Evolutionary conservation across 2,888 invertebrate genomes (phyloP), one percentile per base, ranked within the genome.

Genomic region (Philonicus albiceps): DNA sequence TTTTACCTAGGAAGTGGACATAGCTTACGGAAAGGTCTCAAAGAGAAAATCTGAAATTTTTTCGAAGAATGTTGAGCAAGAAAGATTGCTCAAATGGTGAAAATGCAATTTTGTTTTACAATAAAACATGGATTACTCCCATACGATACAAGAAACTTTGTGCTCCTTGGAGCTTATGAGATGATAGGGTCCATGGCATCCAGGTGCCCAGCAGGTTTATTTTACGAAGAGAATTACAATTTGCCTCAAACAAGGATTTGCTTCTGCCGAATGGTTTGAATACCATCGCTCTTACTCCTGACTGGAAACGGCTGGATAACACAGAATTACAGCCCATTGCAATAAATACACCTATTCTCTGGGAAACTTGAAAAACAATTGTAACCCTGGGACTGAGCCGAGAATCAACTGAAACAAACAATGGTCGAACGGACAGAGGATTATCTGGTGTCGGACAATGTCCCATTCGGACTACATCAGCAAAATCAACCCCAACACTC

Each of bases 401-500:
- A 16, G 27, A 74, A n/a, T 74, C 74, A n/a, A 13, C 31, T 16
- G n/a, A 16, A 19, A 5, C 31, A 31, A 31, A 74, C 74, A 30
- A 74, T 74, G 34, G 8, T 31, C 7, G 16, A 4, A 34, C 31
- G n/a, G 74, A n/a, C 2, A 43, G 34, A 19, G 31, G 74, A 74
- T 74, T 74, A 74, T 74, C 74, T 74, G 74, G 74, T 74, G 74
- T 74, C 74, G 34, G 74, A 74, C 74, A 74, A 73, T 73, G 72
- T 73, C 30, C 72, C 30, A 73, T 30, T 73, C 72, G 27, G 72
- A 13, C 72, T 73, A 73, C 72, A 73, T 73, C 72, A 73, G 30
- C 30, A 6, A 34, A 74, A 74, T 74, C 74, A 74, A 74, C 74
- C 31, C 31, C 34, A 34, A 74, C 34, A 74, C 31, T 74, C 34